phyloP scores from a whole-genome alignment of 2,113 vertebrate species.

The Microtus pennsylvanicus region DNA sequence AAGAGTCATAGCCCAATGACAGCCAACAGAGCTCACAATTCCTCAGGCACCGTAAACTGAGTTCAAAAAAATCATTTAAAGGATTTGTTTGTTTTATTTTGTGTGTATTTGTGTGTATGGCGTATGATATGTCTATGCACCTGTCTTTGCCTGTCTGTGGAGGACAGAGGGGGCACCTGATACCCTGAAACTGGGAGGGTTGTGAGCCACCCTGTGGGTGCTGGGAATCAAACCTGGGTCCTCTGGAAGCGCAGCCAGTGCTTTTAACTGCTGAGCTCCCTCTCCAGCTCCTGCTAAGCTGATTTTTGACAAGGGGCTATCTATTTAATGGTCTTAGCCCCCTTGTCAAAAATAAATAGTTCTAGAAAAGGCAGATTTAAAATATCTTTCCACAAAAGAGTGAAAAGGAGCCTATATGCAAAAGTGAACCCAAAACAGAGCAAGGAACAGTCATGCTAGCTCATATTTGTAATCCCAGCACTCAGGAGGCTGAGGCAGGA shows the following conservation, averaged over 20 bases:
- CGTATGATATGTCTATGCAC: no score
- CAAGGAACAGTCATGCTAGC: not conserved
- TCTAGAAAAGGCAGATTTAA: not conserved
- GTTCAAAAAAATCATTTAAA: not conserved
- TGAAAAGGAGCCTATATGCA: not conserved
- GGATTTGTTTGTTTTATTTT: not conserved
- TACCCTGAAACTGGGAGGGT: not conserved
- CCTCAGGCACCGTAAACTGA: not conserved
- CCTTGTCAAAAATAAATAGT: not conserved
- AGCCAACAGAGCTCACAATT: not conserved
- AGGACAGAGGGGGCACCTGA: not conserved
- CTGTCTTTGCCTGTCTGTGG: not conserved
- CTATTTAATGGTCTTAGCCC: no score
- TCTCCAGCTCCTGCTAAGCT: not conserved
- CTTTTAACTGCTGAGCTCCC: not conserved
- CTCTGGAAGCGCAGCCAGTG: not conserved
- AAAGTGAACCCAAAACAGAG: conserved; percentile 1
- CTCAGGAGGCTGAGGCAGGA: not conserved
- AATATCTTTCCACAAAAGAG: not conserved
- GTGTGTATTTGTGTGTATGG: not conserved
- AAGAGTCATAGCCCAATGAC: not conserved
- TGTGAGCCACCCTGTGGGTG: not conserved
- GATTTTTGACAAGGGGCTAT: conserved; percentile 33
- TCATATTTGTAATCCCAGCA: not conserved
- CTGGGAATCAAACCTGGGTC: not conserved